Conservation (phyloP, 2,797 vertebrate species). For the Enteromius anoplus region DNA sequence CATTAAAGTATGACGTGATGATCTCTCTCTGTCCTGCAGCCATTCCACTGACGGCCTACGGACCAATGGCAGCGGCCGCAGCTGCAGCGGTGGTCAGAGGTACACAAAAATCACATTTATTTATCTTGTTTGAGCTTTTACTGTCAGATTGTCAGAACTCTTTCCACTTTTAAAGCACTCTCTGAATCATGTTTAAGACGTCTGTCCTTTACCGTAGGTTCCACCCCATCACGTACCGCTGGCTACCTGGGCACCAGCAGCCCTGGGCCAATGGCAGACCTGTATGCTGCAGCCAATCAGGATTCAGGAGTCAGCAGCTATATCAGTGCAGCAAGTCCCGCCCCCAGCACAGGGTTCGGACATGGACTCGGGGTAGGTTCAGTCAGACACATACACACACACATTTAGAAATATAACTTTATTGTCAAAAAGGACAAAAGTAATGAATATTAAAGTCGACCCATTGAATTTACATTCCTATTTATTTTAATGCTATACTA, state of each 20-base stretch:
- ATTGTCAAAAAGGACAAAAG: neutral
- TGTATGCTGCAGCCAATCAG: conserved; percentile 95
- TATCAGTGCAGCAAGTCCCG: conserved; percentile 94
- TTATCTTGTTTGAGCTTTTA: neutral
- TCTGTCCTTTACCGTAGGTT: conserved; percentile 75
- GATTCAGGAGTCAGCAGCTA: conserved; percentile 96
- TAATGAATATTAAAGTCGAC: neutral
- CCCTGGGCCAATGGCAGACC: conserved; percentile 96
- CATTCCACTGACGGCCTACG: conserved; percentile 94
- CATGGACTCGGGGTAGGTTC: conserved; percentile 93
- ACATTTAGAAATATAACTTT: neutral
- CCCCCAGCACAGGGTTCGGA: conserved; percentile 93
- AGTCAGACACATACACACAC: neutral
- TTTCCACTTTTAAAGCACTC: neutral
- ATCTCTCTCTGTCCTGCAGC: conserved; percentile 71
- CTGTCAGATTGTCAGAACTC: neutral
- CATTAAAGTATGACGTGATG: neutral
- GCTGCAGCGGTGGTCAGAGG: conserved; percentile 92
- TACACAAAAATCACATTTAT: conserved; percentile 72
- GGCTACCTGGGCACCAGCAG: conserved; percentile 96
- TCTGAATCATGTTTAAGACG: neutral
- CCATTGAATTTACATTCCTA: fast-evolving
- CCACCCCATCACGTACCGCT: conserved; percentile 91
- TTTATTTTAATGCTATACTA: neutral
- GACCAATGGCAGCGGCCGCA: conserved; percentile 93